Base-by-base conservation (phyloP, 2,797 vertebrate genomes). In the Stomatorhinus walkeri region DNA sequence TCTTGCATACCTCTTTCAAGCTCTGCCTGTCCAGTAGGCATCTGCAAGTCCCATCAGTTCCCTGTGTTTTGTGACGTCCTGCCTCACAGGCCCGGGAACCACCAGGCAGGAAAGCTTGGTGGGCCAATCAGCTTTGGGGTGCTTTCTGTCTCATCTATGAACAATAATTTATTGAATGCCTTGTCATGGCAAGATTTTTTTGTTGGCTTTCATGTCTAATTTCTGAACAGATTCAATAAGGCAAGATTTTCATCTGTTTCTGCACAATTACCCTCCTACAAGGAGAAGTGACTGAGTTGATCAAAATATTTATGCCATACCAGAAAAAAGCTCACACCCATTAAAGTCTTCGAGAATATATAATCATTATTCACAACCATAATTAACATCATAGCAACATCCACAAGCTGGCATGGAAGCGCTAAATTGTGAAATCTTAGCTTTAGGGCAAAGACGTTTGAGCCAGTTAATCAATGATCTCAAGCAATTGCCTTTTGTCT, bases 391-490 rank as follows among this genome's bases (percentile, higher is more conserved):
- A 64, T 43, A 43, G 7, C 56, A 14, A 32, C 51, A 28, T 54
- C 85, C 52, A 22, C 56, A 64, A 87, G 12, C 19, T 61, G 86
- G 56, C 40, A 46, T 24, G 6, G 56, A 64, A 56, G 28, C 12
- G 9, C 40, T 87, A 10, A 40, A 59, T 52, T 87, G 32, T 61
- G 86, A 87, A 87, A 87, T 61, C n/a, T 8, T 61, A 9, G 32
- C 86, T 64, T 64, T 46, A 87, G 56, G 40, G 54, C 36, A 61
- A 22, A 87, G 54, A 40, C 4, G 24, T 87, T 64, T 61, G 24
- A 68, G 24, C 24, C 22, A 89, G 56, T 85, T 43, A 89, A 85
- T 84, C 88, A 68, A 43, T 89, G 43, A 85, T 56, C 61, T 64
- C 14, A 89, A 43, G 56, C 56, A 85, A 68, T 68, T 51, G 40